Conservation (phyloP, 1,140 invertebrate species). For the Aplysia californica region DNA sequence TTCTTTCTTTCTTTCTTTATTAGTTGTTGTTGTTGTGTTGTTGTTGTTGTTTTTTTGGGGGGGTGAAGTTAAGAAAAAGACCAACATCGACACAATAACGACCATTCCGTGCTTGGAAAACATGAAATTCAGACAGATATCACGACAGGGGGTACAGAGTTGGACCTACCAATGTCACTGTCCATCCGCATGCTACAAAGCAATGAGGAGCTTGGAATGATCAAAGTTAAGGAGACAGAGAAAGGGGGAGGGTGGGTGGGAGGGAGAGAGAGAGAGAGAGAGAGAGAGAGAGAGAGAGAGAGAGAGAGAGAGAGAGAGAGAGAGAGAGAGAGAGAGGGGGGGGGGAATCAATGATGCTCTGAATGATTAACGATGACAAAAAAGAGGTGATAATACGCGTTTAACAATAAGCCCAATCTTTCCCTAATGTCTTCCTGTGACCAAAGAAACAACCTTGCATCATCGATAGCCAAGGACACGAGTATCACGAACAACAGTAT, state of each 20-base stretch:
- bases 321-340: constrained; percentile 28
- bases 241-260: constrained; percentile 2
- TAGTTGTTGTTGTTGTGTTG: no score
- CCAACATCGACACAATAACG: no score
- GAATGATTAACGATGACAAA: constrained; percentile 25
- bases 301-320: constrained; percentile 32
- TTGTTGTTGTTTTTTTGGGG: no score
- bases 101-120: no score
- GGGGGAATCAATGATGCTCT: constrained; percentile 10
- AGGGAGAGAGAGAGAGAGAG: constrained; percentile 16
- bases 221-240: constrained; percentile 8
- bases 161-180: neutral
- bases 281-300: constrained; percentile 24
- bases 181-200: neutral
- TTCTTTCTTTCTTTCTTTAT: no score
- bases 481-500: neutral
- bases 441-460: no score
- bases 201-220: neutral
- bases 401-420: neutral
- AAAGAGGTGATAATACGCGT: constrained; percentile 23
- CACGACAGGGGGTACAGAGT: neutral
- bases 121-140: neutral
- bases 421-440: neutral
- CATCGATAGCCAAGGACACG: neutral
- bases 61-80: no score